Base-by-base conservation (phyloP, 2,113 vertebrate species). In the Ia io region DNA sequence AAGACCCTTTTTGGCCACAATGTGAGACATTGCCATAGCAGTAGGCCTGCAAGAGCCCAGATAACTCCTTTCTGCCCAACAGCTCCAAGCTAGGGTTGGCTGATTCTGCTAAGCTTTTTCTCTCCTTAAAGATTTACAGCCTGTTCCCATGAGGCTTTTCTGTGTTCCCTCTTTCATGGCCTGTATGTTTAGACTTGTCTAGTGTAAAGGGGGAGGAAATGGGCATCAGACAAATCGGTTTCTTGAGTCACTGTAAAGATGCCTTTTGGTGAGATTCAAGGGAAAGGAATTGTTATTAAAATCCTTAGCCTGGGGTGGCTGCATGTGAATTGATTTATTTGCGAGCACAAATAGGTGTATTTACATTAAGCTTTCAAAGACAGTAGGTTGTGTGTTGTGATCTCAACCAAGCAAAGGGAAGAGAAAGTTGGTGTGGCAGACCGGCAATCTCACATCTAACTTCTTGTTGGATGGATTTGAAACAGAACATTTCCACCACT, bases 401-500 rank as follows among this genome's bases (percentile, higher is more conserved):
- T 88, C 83, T 82, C 42, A 83, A 13, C 11, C 8, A 20, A 3
- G 44, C 74, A 18, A 65, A 91, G 88, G 1, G 12, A 96, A 97
- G 59, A 71, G 74, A 97, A 97, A 95, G 93, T 42, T 80, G 53
- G 13, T 67, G 53, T 63, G 0, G 0, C 88, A 92, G 95, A 79
- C 0, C 56, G 93, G 49, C 76, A 90, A 97, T 97, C 96, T 83
- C 90, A 3, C 79, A 61, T 94, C 47, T 95, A 94, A 96, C 88
- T 97, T 97, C 97, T 63, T 86, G 40, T 88, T 97, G 96, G 95
- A 96, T 95, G 84, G 51, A 96, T 97, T 97, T 98, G 83, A 98
- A 98, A 97, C 53, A 97, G 93, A 98, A 97, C 84, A 95, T 98
- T 98, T 98, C 90, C 94, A 94, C 97, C 88, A 32, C 91, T 96